phyloP scores from a whole-genome alignment of 2,113 vertebrate species.

The Siniperca chuatsi region DNA sequence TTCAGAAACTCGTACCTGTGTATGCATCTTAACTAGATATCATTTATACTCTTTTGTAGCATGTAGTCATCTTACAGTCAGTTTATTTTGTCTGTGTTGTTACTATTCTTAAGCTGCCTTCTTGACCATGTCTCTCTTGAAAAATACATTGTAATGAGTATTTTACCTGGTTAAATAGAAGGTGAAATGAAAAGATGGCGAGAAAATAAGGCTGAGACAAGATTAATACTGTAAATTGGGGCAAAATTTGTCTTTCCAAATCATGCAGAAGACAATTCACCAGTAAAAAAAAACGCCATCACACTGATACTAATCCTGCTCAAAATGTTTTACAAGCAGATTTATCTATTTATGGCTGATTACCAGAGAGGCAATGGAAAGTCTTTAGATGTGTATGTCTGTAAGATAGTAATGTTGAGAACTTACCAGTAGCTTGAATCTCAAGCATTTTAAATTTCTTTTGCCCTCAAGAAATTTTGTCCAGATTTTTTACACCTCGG shows the following conservation, averaged over 20 bases:
- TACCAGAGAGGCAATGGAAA: not conserved
- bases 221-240: no score
- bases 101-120: not conserved
- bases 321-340: not conserved
- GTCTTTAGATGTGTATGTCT: not conserved
- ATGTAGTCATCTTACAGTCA: not conserved
- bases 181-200: slow-evolving; percentile 2
- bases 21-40: not conserved
- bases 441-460: not conserved
- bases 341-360: not conserved
- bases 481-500: not conserved
- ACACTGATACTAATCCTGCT: not conserved
- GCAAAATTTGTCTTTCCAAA: not conserved
- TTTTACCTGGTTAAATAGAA: not conserved
- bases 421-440: not conserved
- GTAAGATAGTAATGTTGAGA: not conserved
- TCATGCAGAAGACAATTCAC: not conserved
- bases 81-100: not conserved
- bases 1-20: not conserved
- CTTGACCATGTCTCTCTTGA: not conserved
- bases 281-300: not conserved
- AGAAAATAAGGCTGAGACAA: not conserved
- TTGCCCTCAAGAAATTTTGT: not conserved
- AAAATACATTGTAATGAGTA: not conserved
- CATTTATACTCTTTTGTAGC: no score